Percentiles rank a stretch among this genome's conserved stretches.
Conservation (phyloP, 2,888 invertebrate genomes). For the Taphrorychus bicolor region DNA sequence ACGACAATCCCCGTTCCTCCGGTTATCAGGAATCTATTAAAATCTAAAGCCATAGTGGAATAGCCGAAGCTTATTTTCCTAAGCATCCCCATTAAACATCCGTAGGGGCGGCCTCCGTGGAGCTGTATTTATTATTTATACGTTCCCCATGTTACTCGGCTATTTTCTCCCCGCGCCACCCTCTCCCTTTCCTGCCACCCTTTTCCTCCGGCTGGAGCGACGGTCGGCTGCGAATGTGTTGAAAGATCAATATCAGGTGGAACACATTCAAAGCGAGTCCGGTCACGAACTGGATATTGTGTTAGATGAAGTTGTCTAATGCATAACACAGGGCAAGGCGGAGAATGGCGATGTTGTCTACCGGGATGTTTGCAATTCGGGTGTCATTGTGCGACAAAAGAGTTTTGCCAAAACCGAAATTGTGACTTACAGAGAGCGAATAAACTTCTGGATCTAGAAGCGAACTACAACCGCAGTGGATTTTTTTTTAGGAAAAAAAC, state of each 20-base stretch:
- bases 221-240: background rate
- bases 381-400: too few species aligned
- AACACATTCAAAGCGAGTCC: constrained; percentile 4
- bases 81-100: constrained; percentile 3
- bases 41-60: background rate
- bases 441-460: too few species aligned
- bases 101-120: background rate
- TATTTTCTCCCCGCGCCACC: background rate
- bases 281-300: background rate
- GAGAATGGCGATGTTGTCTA: background rate
- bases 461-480: too few species aligned
- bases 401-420: too few species aligned
- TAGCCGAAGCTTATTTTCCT: background rate
- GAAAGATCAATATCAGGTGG: constrained; percentile 4
- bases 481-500: too few species aligned
- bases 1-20: background rate
- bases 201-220: background rate
- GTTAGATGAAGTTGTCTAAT: background rate
- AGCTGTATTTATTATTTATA: constrained; percentile 3
- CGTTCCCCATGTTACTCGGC: constrained; percentile 2
- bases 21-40: background rate
- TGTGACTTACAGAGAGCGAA: too few species aligned
- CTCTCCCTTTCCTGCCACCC: background rate
- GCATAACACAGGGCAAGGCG: background rate
- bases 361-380: background rate